Conservation (phyloP, 2,888 invertebrate genomes). For the Agrochola litura region DNA sequence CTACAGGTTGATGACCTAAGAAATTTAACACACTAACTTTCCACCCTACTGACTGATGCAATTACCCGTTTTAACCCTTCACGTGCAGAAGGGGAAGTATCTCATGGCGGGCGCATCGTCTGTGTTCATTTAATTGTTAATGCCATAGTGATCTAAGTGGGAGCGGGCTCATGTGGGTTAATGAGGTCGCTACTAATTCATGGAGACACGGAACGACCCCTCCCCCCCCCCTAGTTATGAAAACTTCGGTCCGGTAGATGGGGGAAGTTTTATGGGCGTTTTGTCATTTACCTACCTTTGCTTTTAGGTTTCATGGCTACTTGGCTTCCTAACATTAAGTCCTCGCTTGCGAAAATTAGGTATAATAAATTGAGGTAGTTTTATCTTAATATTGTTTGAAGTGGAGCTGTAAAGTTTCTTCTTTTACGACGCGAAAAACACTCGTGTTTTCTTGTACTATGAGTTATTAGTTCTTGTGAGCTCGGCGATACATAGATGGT, state of each 20-base stretch:
- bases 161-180: conserved; percentile 84
- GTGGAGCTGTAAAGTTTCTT: conserved; percentile 37
- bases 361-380: conserved; percentile 61
- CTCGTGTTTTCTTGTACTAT: conserved; percentile 29
- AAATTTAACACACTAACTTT: conserved; percentile 53
- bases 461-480: conserved; percentile 25
- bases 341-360: conserved; percentile 65
- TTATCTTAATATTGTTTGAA: conserved; percentile 51
- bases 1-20: conserved; percentile 43
- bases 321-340: conserved; percentile 65
- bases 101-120: conserved; percentile 70
- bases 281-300: conserved; percentile 72
- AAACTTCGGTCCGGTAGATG: conserved; percentile 72
- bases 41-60: conserved; percentile 63
- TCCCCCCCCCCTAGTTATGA: conserved; percentile 72
- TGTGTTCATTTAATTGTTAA: conserved; percentile 85
- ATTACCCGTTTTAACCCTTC: conserved; percentile 66
- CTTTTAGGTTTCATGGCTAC: conserved; percentile 73
- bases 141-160: conserved; percentile 82
- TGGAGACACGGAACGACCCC: conserved; percentile 81
- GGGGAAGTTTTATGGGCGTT: conserved; percentile 70
- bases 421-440: conserved; percentile 25
- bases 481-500: conserved; percentile 8
- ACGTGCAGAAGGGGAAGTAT: conserved; percentile 57
- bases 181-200: conserved; percentile 88